Evolutionary conservation across 2,888 invertebrate species (phyloP).

Genomic region (Euzetes globulus): DNA sequence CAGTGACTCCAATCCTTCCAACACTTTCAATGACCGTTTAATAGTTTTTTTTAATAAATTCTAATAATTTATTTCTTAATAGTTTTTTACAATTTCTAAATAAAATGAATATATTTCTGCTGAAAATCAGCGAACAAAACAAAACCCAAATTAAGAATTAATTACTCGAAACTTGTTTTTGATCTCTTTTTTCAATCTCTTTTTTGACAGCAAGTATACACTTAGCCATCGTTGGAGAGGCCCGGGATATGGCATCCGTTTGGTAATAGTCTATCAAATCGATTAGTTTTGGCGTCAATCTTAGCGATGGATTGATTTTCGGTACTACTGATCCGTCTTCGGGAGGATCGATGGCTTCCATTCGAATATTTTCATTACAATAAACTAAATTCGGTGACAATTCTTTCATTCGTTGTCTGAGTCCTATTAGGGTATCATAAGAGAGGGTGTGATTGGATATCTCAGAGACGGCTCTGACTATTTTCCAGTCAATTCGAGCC

Average conservation of each 20-base stretch:
- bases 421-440: conserved; percentile 76
- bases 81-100: too few relatives aligned
- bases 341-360: conserved; percentile 5
- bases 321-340: not conserved
- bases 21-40: too few relatives aligned
- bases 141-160: too few relatives aligned
- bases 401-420: conserved; percentile 71
- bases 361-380: conserved; percentile 32
- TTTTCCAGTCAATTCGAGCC: conserved; percentile 97
- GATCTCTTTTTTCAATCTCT: conserved; percentile 31
- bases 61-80: too few relatives aligned
- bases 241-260: conserved; percentile 92
- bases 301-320: not conserved
- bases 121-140: too few relatives aligned
- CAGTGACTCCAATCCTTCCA: too few relatives aligned
- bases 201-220: conserved; percentile 76
- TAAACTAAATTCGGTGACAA: conserved; percentile 41
- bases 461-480: conserved; percentile 90
- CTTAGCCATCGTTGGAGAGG: conserved; percentile 97
- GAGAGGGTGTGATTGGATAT: conserved; percentile 64
- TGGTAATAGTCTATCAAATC: conserved; percentile 69
- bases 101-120: too few relatives aligned
- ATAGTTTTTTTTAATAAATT: too few relatives aligned
- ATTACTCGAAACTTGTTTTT: too few relatives aligned
- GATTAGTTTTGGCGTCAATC: conserved; percentile 56